A percentile compares a stretch with the other conserved stretches of the same genome.
Evolutionary conservation across 2,113 vertebrate species (phyloP).

Genomic region (Brachyhypopomus gauderio): DNA sequence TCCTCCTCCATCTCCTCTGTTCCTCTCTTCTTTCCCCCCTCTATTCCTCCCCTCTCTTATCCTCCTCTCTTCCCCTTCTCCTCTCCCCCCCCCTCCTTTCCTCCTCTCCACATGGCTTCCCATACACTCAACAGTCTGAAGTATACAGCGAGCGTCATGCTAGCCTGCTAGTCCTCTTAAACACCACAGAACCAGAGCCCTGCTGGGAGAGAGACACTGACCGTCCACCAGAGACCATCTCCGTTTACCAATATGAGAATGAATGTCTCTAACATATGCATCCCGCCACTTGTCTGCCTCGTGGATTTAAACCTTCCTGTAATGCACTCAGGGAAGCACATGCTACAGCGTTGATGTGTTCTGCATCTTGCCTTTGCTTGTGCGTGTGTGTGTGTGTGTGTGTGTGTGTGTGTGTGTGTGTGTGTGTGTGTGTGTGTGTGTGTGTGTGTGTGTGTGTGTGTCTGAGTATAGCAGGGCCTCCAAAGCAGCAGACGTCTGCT

Average conservation of each 20-base stretch:
- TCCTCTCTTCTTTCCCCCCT: constrained; percentile 6
- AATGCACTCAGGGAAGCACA: constrained; percentile 3
- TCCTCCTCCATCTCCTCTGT: neutral
- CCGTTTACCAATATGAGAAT: constrained; percentile 30
- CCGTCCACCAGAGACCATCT: constrained; percentile 39
- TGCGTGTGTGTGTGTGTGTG: constrained; percentile 46
- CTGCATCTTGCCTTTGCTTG: constrained; percentile 50
- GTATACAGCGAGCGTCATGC: neutral
- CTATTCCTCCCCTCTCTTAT: neutral
- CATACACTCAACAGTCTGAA: neutral
- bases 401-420: constrained; percentile 40
- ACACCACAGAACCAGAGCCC: constrained; percentile 42
- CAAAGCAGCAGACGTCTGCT: constrained; percentile 62
- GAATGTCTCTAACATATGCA: constrained; percentile 31
- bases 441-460: constrained; percentile 39
- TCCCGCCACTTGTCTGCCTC: constrained; percentile 25
- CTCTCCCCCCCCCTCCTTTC: neutral
- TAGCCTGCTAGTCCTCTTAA: constrained; percentile 25
- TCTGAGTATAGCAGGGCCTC: constrained; percentile 50
- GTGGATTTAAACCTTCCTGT: constrained; percentile 16
- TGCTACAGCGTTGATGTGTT: constrained; percentile 28
- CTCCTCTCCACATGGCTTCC: neutral
- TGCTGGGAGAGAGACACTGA: constrained; percentile 31
- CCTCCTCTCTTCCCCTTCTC: neutral
- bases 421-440: constrained; percentile 32